Percentiles rank a stretch among this genome's conserved stretches.
phyloP scores from a whole-genome alignment of 1,140 invertebrate species.

The Trinorchestia longiramus region DNA sequence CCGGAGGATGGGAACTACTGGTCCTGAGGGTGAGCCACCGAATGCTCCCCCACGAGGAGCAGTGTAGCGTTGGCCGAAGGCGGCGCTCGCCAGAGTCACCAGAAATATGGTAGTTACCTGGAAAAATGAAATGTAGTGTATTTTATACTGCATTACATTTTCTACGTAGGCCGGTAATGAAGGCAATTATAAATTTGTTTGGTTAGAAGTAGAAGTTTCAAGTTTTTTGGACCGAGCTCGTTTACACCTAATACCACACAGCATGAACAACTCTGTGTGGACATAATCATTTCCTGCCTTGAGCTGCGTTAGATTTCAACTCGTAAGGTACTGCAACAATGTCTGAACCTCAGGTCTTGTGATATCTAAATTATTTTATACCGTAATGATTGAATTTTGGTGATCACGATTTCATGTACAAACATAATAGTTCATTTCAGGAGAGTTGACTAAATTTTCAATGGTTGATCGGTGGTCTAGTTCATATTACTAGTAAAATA shows the following conservation, averaged over 20 bases:
- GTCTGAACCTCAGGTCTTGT: neutral
- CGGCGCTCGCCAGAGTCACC: neutral
- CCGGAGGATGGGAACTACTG: neutral
- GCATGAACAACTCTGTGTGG: neutral
- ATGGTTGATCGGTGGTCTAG: neutral
- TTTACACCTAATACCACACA: no score
- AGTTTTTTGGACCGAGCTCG: no score
- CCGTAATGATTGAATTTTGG: neutral
- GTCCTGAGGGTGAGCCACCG: neutral
- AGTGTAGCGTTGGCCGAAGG: neutral
- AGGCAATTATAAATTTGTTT: neutral
- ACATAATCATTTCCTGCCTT: neutral
- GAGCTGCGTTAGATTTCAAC: neutral
- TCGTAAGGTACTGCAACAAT: neutral
- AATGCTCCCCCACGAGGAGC: neutral
- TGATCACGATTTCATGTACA: neutral
- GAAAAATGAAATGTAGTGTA: neutral
- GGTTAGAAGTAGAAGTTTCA: no score
- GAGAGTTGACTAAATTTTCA: neutral
- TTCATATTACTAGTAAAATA: neutral
- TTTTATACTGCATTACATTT: neutral
- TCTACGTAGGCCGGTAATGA: neutral
- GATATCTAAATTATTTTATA: neutral
- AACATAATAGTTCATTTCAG: no score
- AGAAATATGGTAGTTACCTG: neutral